Base-by-base conservation (phyloP, 1,140 invertebrate species). In the Yoshiicerus persimilis region DNA sequence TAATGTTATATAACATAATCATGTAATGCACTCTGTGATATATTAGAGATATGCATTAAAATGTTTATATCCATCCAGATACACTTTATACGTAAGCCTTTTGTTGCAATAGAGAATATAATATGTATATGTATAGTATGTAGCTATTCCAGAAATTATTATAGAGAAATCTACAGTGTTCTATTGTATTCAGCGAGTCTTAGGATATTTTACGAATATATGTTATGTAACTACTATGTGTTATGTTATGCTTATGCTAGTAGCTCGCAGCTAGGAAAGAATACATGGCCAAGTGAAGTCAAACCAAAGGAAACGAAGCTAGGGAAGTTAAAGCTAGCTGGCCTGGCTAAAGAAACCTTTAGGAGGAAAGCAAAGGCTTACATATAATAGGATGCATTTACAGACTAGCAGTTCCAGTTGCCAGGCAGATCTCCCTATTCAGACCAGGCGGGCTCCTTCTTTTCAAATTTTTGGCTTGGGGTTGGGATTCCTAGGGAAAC, bases 381-480 rank as follows among this genome's bases (percentile, higher is more conserved):
- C 6, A 80, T 34, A 36, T 23, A 80, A 38, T 32, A 38, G 30
- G 30, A n/a, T 80, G 34, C 75, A 80, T 80, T 80, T 80, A n/a
- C 75, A 32, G 75, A 32, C 30, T 80, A 36, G 30, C 3, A 36
- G 75, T 80, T 80, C 75, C 75, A 80, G 75, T 80, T 80, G 75
- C 75, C 75, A 80, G 75, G 75, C 75, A 80, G 75, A 80, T 80
- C 75, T 80, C 75, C 75, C 75, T 80, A 80, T 80, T 80, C 32
- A 80, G 75, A 84, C 83, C 41, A 41, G 83, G 83, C 83, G 83
- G 83, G 83, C 83, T 84, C 41, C 83, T 47, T 84, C 83, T 84
- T 84, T 84, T 84, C 83, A 84, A 84, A 84, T 84, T 56, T 84
- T 41, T 84, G 38, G 75, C 75, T 80, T 80, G 75, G 75, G 75